These are phyloP conservation scores for Chaitophorus viminalis DNA, from an alignment of 2,888 invertebrate genomes.

Conservation along the genomic window DNA sequence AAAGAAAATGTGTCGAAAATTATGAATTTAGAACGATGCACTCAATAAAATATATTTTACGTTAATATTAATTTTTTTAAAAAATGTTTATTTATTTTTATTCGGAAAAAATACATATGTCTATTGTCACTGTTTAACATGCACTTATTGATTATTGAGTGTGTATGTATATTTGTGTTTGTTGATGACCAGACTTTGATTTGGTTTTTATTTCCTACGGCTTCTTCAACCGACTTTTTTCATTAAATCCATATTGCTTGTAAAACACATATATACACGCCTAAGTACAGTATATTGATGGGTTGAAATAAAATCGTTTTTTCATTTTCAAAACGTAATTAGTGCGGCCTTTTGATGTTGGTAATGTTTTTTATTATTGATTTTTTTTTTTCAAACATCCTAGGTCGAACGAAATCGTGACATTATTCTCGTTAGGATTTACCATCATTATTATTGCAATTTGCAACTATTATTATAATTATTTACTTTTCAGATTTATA, in stretches of 20 bases:
- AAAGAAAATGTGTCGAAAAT: no score
- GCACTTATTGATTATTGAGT: neutral
- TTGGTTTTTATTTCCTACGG: constrained; percentile 27
- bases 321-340: neutral
- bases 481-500: neutral
- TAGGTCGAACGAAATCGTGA: neutral
- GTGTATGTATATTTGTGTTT: neutral
- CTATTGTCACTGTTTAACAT: no score
- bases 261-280: neutral
- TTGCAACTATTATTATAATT: no score
- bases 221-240: constrained; percentile 33
- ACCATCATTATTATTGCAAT: neutral
- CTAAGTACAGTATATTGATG: neutral
- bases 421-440: neutral
- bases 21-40: no score
- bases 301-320: neutral
- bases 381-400: neutral
- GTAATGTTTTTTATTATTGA: neutral
- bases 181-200: constrained; percentile 3
- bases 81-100: neutral
- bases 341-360: neutral
- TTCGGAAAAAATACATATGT: no score
- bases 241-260: neutral
- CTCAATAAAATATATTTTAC: no score
- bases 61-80: no score